phyloP scores from a whole-genome alignment of 2,113 vertebrate species.

The Mixornis gularis region DNA sequence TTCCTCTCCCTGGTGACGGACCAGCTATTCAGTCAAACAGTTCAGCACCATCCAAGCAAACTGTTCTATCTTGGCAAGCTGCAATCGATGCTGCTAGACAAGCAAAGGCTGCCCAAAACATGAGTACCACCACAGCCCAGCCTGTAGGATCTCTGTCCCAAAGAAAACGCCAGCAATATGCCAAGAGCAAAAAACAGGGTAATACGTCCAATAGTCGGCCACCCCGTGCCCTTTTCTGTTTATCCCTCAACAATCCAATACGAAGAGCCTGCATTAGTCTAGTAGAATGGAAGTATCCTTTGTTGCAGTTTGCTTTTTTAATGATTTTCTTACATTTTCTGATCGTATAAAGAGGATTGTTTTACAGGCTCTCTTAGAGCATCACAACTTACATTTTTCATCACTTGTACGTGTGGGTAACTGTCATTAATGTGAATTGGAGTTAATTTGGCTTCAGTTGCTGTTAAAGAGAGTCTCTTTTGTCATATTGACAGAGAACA shows the following conservation, averaged over 20 bases:
- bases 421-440: background rate
- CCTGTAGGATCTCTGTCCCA: conserved; percentile 94
- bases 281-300: conserved; percentile 99
- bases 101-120: conserved; percentile 90
- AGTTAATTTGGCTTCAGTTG: background rate
- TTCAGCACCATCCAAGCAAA: conserved; percentile 81
- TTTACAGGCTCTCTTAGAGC: background rate
- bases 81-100: conserved; percentile 94
- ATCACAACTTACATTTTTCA: background rate
- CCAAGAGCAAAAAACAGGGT: conserved; percentile 99
- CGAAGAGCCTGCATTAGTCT: conserved; percentile 98
- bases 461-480: background rate
- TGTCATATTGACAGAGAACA: background rate
- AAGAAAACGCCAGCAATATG: conserved; percentile 98
- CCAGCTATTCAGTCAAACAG: conserved; percentile 85
- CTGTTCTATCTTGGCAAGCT: conserved; percentile 91
- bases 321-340: background rate
- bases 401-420: background rate
- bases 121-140: conserved; percentile 89
- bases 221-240: conserved; percentile 94
- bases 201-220: conserved; percentile 91
- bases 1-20: conserved; percentile 88
- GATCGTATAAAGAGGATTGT: background rate
- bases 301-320: background rate
- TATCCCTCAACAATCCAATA: conserved; percentile 97